Evolutionary conservation across 2,113 vertebrate genomes (phyloP).

Genomic region (Zosterops borbonicus): DNA sequence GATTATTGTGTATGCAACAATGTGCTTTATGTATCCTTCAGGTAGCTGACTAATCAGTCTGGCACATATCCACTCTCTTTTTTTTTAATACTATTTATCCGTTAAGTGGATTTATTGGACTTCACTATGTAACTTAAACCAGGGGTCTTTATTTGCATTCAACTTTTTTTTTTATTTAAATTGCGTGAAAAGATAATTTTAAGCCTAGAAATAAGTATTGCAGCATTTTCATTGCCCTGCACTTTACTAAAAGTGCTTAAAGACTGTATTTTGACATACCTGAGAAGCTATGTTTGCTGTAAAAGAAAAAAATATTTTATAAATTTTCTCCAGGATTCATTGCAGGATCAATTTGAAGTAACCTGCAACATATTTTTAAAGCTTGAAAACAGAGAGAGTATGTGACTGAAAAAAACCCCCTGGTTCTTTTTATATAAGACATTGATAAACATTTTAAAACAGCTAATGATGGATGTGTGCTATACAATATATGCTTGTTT

Average conservation of each 20-base stretch:
- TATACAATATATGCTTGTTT: not conserved
- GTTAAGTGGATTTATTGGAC: not conserved
- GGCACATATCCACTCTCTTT: not conserved
- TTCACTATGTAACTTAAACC: not conserved
- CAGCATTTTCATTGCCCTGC: not conserved
- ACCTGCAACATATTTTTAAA: not conserved
- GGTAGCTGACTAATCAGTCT: conserved; percentile 45
- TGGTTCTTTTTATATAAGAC: not conserved
- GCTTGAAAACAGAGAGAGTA: not conserved
- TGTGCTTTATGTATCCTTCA: conserved; percentile 15
- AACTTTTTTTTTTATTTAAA: not conserved
- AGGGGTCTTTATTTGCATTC: not conserved
- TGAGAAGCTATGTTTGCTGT: not conserved
- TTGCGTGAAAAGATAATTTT: not conserved
- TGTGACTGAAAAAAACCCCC: not conserved
- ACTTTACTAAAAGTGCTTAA: not conserved
- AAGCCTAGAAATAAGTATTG: not conserved
- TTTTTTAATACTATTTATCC: not conserved
- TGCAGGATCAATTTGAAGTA: not conserved
- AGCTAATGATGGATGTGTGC: not conserved
- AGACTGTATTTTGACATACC: not conserved
- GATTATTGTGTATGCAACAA: conserved; percentile 18
- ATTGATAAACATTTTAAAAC: not conserved
- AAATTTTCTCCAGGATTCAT: not conserved
- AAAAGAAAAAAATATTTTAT: not conserved